Base-by-base conservation (phyloP, 2,888 invertebrate species). In the Drosophila neutralis region DNA sequence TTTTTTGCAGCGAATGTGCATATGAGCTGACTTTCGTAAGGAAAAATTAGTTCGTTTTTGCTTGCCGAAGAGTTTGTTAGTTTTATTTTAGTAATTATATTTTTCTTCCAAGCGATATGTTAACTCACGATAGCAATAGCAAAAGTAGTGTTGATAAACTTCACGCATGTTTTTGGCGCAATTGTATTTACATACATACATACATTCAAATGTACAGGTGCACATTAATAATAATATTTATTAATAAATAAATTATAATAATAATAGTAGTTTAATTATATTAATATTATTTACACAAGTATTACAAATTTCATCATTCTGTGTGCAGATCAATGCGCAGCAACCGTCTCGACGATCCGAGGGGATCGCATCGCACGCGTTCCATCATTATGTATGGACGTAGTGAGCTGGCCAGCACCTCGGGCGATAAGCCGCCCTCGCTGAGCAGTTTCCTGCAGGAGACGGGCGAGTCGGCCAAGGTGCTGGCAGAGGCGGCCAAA, bases 361-460 rank as follows among this genome's bases (percentile, higher is more conserved):
- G 91, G 45, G 92, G 92, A 80, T 92, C 93, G 67, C 93, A 92
- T 82, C 92, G 93, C 69, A 93, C 93, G 48, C 91, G 92, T 62
- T 93, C 93, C 73, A 93, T 93, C 74, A 93, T 93, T 66, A 93
- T 93, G 93, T 93, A 93, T 76, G 93, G 93, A 38, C 93, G 92
- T 63, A 92, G 93, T 83, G 93, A 92, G 73, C 79, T 92, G 75
- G 92, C 92, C 76, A 92, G 92, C 70, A 91, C 91, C 38, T 79
- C 84, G 13, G 91, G 87, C 7, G 91, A 91, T 31, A 91, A 90
- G 70, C 82, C 90, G 8, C 89, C 91, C 27, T 91, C 93, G 15
- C 79, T 93, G 24, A 86, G 90, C 45, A 89, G 91, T 69, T 90
- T 92, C 57, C 84, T 91, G 57, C 91, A 91, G 51, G 88, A 89